These are phyloP conservation scores for Steinernema carpocapsae DNA, from an alignment of 2,888 invertebrate species.

Conservation along the genomic window DNA sequence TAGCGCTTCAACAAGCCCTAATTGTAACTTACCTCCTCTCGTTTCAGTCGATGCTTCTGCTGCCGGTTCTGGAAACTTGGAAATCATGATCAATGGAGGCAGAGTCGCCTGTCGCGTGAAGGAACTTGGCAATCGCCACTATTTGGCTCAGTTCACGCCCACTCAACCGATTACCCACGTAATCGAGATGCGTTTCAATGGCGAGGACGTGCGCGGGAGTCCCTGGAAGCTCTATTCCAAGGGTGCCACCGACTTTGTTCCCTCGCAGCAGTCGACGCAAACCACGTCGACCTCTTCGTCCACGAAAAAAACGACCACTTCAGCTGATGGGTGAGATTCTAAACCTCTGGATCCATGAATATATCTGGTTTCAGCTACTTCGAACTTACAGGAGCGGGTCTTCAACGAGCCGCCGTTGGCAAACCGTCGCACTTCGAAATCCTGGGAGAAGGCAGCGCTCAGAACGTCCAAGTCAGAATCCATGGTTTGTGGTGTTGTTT, in stretches of 20 bases:
- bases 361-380: slow-evolving; percentile 50
- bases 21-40: neutral
- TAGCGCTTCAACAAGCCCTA: neutral
- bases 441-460: slow-evolving; percentile 71
- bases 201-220: slow-evolving; percentile 54
- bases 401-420: slow-evolving; percentile 76
- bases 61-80: slow-evolving; percentile 94
- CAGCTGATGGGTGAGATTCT: neutral
- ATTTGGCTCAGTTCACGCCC: slow-evolving; percentile 88
- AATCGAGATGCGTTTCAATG: slow-evolving; percentile 91
- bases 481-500: neutral
- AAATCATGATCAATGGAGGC: slow-evolving; percentile 91
- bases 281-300: neutral
- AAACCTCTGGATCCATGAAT: neutral
- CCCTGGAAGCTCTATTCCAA: slow-evolving; percentile 46
- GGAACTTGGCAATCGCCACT: slow-evolving; percentile 84
- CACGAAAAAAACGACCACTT: neutral
- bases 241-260: neutral
- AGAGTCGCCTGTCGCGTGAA: slow-evolving; percentile 91
- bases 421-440: slow-evolving; percentile 88
- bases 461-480: neutral
- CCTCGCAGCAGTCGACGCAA: neutral
- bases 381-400: slow-evolving; percentile 68
- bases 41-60: slow-evolving; percentile 86
- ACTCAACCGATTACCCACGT: slow-evolving; percentile 83